Evolutionary conservation across 35 echinoderm and acorn worm species (phyloP).

Genomic region (Ophiothrix spiculata): DNA sequence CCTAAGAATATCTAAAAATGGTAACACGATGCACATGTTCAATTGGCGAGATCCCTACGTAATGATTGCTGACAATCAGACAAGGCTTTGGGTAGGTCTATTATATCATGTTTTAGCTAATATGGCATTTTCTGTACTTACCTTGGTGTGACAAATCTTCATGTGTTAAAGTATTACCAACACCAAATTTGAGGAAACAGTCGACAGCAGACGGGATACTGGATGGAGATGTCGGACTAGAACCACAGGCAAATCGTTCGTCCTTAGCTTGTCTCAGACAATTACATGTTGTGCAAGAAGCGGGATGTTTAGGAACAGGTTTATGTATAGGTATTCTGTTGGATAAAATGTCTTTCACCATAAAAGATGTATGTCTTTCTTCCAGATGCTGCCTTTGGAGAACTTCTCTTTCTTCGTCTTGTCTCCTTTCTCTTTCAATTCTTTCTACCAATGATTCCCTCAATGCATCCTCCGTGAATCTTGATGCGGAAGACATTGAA

Average conservation of each 20-base stretch:
- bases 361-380: conserved; percentile 53
- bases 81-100: too few species aligned
- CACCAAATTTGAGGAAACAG: conserved; percentile 48
- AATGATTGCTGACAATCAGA: too few species aligned
- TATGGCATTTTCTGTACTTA: too few species aligned
- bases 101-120: too few species aligned
- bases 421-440: conserved; percentile 6
- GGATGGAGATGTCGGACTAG: conserved; percentile 2
- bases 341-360: conserved; percentile 80
- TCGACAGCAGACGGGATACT: background rate
- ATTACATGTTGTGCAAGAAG: conserved; percentile 75
- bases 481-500: background rate
- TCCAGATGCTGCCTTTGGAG: background rate
- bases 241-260: background rate
- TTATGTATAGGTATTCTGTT: conserved; percentile 63
- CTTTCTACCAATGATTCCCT: background rate
- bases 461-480: background rate
- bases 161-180: conserved; percentile 27
- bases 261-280: conserved; percentile 52
- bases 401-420: background rate
- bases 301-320: conserved; percentile 73
- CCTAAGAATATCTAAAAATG: too few species aligned
- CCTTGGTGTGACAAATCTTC: conserved; percentile 42
- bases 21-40: too few species aligned
- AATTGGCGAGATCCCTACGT: too few species aligned